Percentiles rank a stretch among this genome's conserved stretches.
Conservation (phyloP, 2,113 vertebrate species). For the Epinephelus moara region DNA sequence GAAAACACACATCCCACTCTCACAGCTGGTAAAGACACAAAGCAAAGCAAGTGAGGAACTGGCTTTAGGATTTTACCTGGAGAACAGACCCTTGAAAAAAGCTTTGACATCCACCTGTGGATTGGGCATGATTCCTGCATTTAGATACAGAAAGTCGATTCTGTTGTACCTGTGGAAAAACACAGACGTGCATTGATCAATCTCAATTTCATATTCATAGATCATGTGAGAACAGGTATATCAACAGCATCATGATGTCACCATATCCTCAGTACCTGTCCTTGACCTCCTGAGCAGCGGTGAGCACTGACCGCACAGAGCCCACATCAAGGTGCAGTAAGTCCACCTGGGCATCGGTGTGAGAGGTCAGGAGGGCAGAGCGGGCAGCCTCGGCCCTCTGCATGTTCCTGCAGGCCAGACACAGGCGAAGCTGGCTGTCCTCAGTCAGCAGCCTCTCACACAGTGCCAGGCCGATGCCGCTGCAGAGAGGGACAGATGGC, state of each 20-base stretch:
- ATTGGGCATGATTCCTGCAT: constrained; percentile 97
- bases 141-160: constrained; percentile 93
- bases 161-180: constrained; percentile 87
- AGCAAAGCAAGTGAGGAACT: not conserved
- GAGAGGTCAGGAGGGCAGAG: constrained; percentile 79
- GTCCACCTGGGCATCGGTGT: constrained; percentile 83
- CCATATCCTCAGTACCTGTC: constrained; percentile 80
- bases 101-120: constrained; percentile 89
- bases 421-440: constrained; percentile 87
- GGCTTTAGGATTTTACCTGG: constrained; percentile 83
- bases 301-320: constrained; percentile 87
- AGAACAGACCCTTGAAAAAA: constrained; percentile 90
- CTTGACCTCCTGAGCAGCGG: constrained; percentile 86
- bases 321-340: constrained; percentile 89
- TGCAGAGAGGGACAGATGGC: constrained; percentile 57
- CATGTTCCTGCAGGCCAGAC: constrained; percentile 91
- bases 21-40: not conserved
- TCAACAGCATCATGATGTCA: not conserved
- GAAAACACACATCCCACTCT: not conserved
- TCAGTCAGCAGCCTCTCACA: constrained; percentile 88
- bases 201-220: not conserved
- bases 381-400: constrained; percentile 85
- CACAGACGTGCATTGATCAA: constrained; percentile 19
- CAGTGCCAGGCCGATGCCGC: constrained; percentile 93
- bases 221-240: not conserved